Percentiles rank a stretch among this genome's conserved stretches.
Evolutionary conservation across 2,888 invertebrate genomes (phyloP).

Genomic region (Gonocerus acuteangulatus): DNA sequence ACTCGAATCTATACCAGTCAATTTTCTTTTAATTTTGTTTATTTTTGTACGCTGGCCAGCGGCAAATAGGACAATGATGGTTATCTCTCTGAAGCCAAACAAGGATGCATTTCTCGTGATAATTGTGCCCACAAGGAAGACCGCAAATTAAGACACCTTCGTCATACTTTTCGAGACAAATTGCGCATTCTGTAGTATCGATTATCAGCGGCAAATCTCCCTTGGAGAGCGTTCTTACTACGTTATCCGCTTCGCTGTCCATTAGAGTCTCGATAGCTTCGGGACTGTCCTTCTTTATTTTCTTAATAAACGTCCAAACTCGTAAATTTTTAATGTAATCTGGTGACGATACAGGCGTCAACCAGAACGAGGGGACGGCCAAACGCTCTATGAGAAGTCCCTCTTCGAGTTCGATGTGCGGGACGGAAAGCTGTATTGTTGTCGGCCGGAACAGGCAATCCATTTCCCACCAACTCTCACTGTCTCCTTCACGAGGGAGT

Average conservation of each 20-base stretch:
- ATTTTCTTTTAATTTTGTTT: constrained; percentile 10
- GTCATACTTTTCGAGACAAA: constrained; percentile 47
- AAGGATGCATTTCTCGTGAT: constrained; percentile 48
- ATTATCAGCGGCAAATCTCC: constrained; percentile 10
- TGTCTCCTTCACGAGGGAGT: constrained; percentile 19
- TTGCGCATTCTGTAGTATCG: constrained; percentile 42
- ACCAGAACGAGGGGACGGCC: constrained; percentile 46
- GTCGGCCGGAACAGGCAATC: constrained; percentile 42
- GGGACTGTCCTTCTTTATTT: constrained; percentile 22
- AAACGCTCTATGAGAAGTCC: constrained; percentile 44
- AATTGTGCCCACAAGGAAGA: constrained; percentile 49
- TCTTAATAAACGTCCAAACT: constrained; percentile 42
- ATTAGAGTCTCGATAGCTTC: constrained; percentile 32
- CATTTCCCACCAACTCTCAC: constrained; percentile 43
- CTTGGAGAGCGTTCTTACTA: constrained; percentile 10
- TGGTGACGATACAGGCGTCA: constrained; percentile 44
- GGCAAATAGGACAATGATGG: constrained; percentile 49
- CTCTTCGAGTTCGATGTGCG: constrained; percentile 41
- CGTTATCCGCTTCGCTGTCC: constrained; percentile 30
- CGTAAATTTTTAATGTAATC: constrained; percentile 48
- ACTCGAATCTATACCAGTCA: constrained; percentile 1
- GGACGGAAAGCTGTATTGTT: neutral
- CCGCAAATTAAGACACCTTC: constrained; percentile 44
- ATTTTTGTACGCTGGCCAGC: constrained; percentile 48
- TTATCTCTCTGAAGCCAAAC: constrained; percentile 48